These are phyloP conservation scores for Dusona sp. DNA, from an alignment of 2,888 invertebrate genomes.

Conservation along the genomic window DNA sequence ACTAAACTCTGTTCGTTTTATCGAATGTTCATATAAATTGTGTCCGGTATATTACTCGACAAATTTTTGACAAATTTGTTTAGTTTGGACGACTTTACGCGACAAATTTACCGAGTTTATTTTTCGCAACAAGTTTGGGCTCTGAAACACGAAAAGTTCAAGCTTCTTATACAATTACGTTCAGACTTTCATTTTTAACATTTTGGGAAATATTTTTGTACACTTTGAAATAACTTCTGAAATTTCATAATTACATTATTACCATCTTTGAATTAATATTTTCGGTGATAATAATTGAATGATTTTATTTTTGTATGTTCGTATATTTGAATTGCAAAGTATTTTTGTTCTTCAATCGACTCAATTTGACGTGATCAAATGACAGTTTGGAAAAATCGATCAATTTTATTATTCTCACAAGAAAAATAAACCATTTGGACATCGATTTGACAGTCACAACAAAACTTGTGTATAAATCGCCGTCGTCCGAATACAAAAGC, in stretches of 20 bases:
- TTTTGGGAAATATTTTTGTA: background rate
- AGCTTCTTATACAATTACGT: background rate
- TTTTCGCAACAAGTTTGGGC: background rate
- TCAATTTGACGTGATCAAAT: background rate
- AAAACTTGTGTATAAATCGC: background rate
- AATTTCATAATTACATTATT: background rate
- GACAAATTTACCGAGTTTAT: background rate
- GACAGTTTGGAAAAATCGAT: background rate
- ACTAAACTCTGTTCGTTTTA: background rate
- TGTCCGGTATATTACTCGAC: background rate
- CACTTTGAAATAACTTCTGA: background rate
- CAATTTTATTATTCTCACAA: background rate
- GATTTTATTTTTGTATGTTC: background rate
- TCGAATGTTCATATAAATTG: background rate
- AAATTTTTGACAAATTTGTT: no score
- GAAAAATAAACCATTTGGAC: background rate
- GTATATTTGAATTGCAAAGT: background rate
- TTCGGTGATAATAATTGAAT: background rate
- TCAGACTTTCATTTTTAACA: background rate
- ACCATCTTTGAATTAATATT: background rate
- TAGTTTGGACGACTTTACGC: no score
- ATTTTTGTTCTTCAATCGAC: no score
- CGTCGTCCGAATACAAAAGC: slow-evolving; percentile 12
- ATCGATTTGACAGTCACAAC: background rate
- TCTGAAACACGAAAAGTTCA: no score